These are phyloP conservation scores for Etheostoma spectabile DNA, from an alignment of 2,113 vertebrate species.

Conservation along the genomic window DNA sequence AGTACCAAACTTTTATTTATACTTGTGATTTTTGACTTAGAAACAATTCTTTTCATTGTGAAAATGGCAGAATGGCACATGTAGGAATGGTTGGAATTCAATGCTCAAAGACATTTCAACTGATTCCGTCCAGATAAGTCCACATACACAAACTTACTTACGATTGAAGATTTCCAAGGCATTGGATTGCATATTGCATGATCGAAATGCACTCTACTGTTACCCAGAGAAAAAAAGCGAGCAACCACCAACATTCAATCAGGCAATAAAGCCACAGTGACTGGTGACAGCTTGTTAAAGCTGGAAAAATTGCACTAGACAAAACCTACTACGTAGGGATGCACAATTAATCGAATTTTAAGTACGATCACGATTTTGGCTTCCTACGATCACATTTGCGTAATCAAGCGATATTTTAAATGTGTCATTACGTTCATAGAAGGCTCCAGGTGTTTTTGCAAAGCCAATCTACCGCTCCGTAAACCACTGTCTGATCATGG, in stretches of 20 bases:
- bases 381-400: too few relatives aligned
- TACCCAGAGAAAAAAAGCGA: slow-evolving; percentile 7
- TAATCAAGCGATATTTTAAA: too few relatives aligned
- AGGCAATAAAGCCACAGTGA: slow-evolving; percentile 45
- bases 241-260: slow-evolving; percentile 41
- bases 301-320: slow-evolving; percentile 50
- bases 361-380: too few relatives aligned
- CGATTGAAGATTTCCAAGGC: background rate
- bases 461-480: too few relatives aligned
- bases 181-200: background rate
- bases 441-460: too few relatives aligned
- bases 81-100: background rate
- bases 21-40: background rate
- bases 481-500: too few relatives aligned
- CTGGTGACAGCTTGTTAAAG: slow-evolving; percentile 64
- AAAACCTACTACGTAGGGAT: slow-evolving; percentile 17
- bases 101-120: background rate
- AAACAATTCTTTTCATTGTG: background rate
- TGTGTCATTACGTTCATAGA: too few relatives aligned
- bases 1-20: background rate
- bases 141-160: background rate
- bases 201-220: background rate
- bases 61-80: background rate
- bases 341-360: too few relatives aligned
- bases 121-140: background rate